Percentiles rank a stretch among this genome's conserved stretches.
These are phyloP conservation scores for Cataglyphis cursor DNA, from an alignment of 2,888 invertebrate genomes.

Conservation along the genomic window DNA sequence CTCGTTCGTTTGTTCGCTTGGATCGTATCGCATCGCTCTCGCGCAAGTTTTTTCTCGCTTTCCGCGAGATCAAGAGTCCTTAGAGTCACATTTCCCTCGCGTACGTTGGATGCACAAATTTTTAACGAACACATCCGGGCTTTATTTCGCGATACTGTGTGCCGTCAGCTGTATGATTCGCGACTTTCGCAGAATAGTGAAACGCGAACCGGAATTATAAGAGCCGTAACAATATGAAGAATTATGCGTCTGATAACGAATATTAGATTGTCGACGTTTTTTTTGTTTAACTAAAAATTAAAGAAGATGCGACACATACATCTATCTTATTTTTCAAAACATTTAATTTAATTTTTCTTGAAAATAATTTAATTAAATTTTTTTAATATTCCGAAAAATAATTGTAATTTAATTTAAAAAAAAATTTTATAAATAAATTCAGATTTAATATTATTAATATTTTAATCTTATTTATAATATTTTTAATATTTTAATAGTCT, in stretches of 20 bases:
- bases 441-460: slow-evolving; percentile 1
- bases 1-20: not conserved
- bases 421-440: not conserved
- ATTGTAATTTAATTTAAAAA: not conserved
- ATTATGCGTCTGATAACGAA: not conserved
- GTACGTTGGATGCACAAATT: not conserved
- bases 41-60: slow-evolving; percentile 11
- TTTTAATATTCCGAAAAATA: not conserved
- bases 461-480: not conserved
- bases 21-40: not conserved
- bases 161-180: not conserved
- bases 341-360: not conserved
- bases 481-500: not conserved
- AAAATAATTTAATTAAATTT: not conserved
- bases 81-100: not conserved
- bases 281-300: not conserved
- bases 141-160: not conserved
- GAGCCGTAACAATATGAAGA: not conserved
- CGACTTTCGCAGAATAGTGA: not conserved
- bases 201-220: not conserved
- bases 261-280: not conserved
- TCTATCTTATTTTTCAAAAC: too few species aligned
- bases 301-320: not conserved
- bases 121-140: not conserved
- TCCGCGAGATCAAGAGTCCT: slow-evolving; percentile 18